Evolutionary conservation across 2,888 invertebrate genomes (phyloP), one percentile per base, ranked within the genome.

Genomic region (Andrena praecox): DNA sequence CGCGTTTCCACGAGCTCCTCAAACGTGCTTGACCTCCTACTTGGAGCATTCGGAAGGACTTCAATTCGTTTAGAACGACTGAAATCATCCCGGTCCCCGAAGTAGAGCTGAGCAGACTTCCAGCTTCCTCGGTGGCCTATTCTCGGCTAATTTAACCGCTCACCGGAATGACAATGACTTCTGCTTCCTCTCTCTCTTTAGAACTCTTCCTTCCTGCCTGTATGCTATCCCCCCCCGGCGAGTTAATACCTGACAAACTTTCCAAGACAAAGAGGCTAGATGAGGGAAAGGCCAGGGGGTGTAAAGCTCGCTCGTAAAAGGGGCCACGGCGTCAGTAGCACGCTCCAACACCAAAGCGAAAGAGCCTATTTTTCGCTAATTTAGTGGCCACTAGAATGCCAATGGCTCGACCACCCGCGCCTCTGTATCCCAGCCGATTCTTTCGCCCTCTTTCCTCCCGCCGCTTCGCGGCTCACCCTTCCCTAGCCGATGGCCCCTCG

Each of bases 341-440:
- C 81, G 68, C 20, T 64, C 35, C 67, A 20, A 59, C 35, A 67
- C 50, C 54, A 63, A 20, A 20, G 20, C 64, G 52, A 54, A 63
- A 69, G 52, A 74, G 81, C 76, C 84, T 83, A 86, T 89, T 90
- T 90, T 87, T 76, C 83, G 85, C 79, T 89, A 89, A 90, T 89
- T 90, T 83, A 85, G 82, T 70, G 80, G 62, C 68, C 82, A 79
- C 86, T 84, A 62, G 77, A 81, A 80, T 69, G 80, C 67, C 87
- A 80, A 82, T 72, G 82, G 82, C 73, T 79, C 77, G 72, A 80
- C 42, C 66, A 56, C 50, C 50, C 10, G 42, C 31, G 54, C 69
- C 48, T 20, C 33, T 35, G 16, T 42, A 16, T 42, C 42, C 66
- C 71, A 48, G 48, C 29, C 31, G 64, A 66, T 67, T 59, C 54